Evolutionary conservation across 2,113 vertebrate genomes (phyloP), one percentile per base, ranked within the genome.

Genomic region (Tautogolabrus adspersus): DNA sequence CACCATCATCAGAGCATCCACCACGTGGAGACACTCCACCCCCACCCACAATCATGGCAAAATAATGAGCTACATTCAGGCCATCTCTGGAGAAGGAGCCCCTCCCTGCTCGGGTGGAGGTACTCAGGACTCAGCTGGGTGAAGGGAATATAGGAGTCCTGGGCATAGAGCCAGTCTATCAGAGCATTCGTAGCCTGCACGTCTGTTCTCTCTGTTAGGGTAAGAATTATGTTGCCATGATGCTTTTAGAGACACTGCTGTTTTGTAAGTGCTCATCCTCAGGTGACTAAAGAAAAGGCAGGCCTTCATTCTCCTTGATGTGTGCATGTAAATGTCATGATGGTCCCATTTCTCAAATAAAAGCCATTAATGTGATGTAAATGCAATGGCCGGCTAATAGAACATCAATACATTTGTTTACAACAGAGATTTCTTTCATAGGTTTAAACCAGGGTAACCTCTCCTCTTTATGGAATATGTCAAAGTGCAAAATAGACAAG

Each of bases 91-190:
- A 75, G 40, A 71, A 84, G 59, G 58, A 52, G 72, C 55, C 51
- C 60, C 59, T 72, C 68, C 77, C 65, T 56, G 59, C 40, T 44
- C 23, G 75, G 52, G 46, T 78, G 82, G 67, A 82, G 62, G 66
- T 60, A 54, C 79, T 59, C 60, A 6, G 30, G 72, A 61, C 62
- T 63, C n/a, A 30, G 57, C 77, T 55, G 56, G 57, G n/a, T 61
- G 9, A 66, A 58, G 60, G 34, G 22, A 66, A 58, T 61, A 66
- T 10, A 61, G 44, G 57, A 64, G 52, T 72, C 21, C 59, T 57
- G 63, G 69, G 55, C 44, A 38, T 2, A 1, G 11, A 26, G 66
- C 59, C 76, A 69, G 65, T 66, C 44, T 58, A 15, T 75, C 66
- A 57, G 11, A 80, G 66, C n/a, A 54, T 4, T 61, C 19, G 49